Evolutionary conservation across 1,140 invertebrate species (phyloP), one percentile per base, ranked within the genome.

Genomic region (Solen grandis): DNA sequence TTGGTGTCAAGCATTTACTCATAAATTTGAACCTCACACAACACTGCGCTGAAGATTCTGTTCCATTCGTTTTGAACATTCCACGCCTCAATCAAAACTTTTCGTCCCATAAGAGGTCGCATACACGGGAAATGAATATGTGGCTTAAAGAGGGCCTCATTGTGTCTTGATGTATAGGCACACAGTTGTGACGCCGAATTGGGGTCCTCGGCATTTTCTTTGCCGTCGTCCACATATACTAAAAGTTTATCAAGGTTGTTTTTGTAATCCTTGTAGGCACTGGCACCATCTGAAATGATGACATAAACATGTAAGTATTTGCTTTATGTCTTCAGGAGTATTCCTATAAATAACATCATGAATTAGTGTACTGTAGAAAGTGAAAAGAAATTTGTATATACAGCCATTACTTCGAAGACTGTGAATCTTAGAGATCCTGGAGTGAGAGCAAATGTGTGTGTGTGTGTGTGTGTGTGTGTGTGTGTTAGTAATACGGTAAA

Each of bases 81-180:
- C 75, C 90, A 92, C 4, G 93, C 93, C 85, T 93, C 92, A 35
- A 94, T 92, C 83, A 94, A 93, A 14, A 94, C 89, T 82, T 94
- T 94, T 29, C 93, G 90, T 4, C 93, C 94, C 16, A 85, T 88
- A 22, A 93, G 84, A 8, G 87, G 87, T 50, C 91, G 83, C 16
- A 88, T 87, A 83, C 94, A 94, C 77, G 93, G 92, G 55, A 94
- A 90, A 74, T 93, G 92, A 5, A 94, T 84, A 41, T 88, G 88
- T 62, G 86, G 89, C 74, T 90, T 87, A 83, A 94, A 94, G 10
- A 94, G 88, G 22, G 93, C 94, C 79, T 93, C 93, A 86, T 94
- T 94, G 31, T 89, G 86, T 72, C 93, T 91, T 5, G 93, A 92
- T 31, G 94, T 91, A 69, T 92, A 92, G 63, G 91, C 92, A 85